These are phyloP conservation scores for Lepidonotus clava DNA, from an alignment of 2,888 invertebrate species.

Conservation along the genomic window DNA sequence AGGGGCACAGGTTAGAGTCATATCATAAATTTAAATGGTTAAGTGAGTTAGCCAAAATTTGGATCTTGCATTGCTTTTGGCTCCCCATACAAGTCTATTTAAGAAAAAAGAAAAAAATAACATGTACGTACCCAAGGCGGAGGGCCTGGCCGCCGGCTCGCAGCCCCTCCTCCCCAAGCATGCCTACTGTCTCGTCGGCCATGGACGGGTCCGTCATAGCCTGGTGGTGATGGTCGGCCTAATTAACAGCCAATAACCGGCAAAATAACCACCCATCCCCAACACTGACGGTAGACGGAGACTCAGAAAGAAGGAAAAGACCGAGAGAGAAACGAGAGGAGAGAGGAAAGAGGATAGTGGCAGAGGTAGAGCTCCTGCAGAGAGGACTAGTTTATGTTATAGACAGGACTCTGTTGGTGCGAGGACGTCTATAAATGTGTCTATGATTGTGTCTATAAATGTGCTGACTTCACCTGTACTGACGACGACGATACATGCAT, in stretches of 20 bases:
- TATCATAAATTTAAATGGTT: too few relatives aligned
- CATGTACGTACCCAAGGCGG: constrained; percentile 90
- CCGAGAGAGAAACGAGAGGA: neutral
- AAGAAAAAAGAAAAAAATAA: neutral
- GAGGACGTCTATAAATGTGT: too few relatives aligned
- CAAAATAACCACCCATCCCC: constrained; percentile 25
- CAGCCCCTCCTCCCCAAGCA: constrained; percentile 97
- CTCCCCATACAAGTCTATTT: too few relatives aligned
- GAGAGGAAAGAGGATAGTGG: neutral
- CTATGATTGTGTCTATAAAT: too few relatives aligned
- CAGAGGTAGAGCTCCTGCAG: neutral
- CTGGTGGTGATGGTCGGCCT: constrained; percentile 78
- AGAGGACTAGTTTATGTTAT: too few relatives aligned
- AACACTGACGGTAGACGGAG: neutral
- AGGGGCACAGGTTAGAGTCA: too few relatives aligned
- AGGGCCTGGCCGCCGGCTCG: constrained; percentile 97
- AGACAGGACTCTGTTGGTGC: too few relatives aligned
- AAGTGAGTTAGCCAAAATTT: too few relatives aligned
- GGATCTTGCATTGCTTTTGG: too few relatives aligned
- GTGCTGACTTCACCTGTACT: too few relatives aligned
- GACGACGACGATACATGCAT: too few relatives aligned
- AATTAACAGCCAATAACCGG: constrained; percentile 46
- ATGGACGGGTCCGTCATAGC: constrained; percentile 96
- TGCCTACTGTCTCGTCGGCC: constrained; percentile 90
- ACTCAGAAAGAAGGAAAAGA: neutral